Conservation (phyloP, 2,113 vertebrate species). For the Microcebus murinus region DNA sequence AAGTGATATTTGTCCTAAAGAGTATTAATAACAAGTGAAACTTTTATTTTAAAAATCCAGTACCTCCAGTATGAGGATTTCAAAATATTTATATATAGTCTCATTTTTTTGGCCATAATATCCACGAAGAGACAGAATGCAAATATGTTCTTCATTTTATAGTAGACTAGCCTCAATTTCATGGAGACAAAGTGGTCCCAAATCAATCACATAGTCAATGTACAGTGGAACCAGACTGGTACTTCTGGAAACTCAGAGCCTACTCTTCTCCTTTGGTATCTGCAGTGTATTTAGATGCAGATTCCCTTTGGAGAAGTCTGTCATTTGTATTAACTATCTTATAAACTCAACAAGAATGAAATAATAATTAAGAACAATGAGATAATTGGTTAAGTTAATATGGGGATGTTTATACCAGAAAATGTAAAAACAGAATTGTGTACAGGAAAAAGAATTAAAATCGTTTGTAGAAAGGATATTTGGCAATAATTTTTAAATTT, state of each 20-base stretch:
- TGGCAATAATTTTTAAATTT: not conserved
- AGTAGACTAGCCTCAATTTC: not conserved
- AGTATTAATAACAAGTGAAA: not conserved
- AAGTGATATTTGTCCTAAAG: not conserved
- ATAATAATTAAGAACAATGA: not conserved
- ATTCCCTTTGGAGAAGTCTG: not conserved
- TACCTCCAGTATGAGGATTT: not conserved
- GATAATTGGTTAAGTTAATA: not conserved
- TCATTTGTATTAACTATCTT: not conserved
- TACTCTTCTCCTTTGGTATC: not conserved
- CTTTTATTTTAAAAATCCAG: not conserved
- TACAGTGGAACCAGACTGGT: not conserved
- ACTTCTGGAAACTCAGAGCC: not conserved
- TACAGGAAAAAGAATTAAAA: not conserved
- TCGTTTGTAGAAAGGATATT: not conserved
- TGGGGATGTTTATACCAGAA: not conserved
- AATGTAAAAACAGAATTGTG: not conserved
- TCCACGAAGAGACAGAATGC: not conserved
- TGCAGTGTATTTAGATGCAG: not conserved
- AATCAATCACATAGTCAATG: fast-evolving
- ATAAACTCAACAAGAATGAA: not conserved
- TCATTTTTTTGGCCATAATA: not conserved
- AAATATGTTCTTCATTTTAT: not conserved
- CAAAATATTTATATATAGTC: not conserved
- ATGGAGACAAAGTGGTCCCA: not conserved